phyloP scores from a whole-genome alignment of 2,888 invertebrate species.

The Xiphydria camelus region DNA sequence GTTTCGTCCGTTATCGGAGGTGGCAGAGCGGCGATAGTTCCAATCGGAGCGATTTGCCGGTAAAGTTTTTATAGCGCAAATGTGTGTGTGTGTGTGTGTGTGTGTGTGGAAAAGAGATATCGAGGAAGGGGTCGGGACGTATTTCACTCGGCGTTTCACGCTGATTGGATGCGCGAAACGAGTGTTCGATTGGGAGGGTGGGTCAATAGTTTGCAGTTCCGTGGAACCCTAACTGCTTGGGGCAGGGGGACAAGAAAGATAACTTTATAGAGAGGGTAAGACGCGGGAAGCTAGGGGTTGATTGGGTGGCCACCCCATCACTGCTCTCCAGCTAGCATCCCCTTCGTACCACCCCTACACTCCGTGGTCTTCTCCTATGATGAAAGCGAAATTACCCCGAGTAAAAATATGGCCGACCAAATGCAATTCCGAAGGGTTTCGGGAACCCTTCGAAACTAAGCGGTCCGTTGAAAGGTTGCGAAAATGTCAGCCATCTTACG shows the following conservation, averaged over 20 bases:
- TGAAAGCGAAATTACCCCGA: conserved; percentile 48
- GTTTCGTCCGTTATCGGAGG: too few species aligned
- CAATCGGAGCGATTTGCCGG: too few species aligned
- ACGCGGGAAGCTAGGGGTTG: conserved; percentile 49
- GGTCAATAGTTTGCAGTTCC: conserved; percentile 39
- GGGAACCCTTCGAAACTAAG: background rate
- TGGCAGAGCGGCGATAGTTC: too few species aligned
- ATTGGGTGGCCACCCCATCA: conserved; percentile 47
- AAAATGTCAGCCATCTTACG: too few species aligned
- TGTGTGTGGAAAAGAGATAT: too few species aligned
- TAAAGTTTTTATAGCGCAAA: too few species aligned
- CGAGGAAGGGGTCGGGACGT: too few species aligned
- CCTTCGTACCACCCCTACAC: conserved; percentile 31
- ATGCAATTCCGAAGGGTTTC: conserved; percentile 42
- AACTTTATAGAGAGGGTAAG: conserved; percentile 37
- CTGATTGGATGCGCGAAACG: conserved; percentile 29
- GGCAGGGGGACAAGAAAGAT: conserved; percentile 54
- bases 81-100: too few species aligned
- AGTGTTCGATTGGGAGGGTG: conserved; percentile 21
- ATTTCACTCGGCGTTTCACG: too few species aligned
- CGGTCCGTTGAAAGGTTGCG: background rate
- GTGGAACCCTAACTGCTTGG: conserved; percentile 25
- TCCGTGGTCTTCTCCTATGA: conserved; percentile 30
- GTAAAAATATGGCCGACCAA: conserved; percentile 53
- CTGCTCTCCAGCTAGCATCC: conserved; percentile 28